These are phyloP conservation scores for Neoniphon sammara DNA, from an alignment of 2,797 vertebrate genomes.

Conservation along the genomic window DNA sequence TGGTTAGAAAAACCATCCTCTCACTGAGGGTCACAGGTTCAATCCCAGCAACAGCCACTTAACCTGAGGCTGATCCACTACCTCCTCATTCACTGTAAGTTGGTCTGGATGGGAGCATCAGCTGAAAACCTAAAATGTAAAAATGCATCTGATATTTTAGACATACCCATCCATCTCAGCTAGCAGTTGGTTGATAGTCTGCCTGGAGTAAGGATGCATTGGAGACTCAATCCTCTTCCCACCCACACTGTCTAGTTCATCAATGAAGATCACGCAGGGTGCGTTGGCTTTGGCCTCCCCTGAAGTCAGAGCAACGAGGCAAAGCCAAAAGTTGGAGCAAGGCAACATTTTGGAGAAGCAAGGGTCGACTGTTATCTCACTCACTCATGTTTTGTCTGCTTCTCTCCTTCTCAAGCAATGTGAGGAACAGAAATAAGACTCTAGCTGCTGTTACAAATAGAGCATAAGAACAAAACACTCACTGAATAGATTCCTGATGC, in stretches of 20 bases:
- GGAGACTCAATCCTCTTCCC: constrained; percentile 98
- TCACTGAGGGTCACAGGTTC: no score
- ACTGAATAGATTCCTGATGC: constrained; percentile 98
- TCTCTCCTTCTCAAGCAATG: neutral
- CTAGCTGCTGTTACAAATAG: no score
- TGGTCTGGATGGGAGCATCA: neutral
- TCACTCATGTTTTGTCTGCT: neutral
- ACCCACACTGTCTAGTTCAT: constrained; percentile 98
- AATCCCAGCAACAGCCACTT: neutral
- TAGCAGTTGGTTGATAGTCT: constrained; percentile 98
- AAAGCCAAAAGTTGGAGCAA: neutral
- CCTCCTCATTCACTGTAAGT: neutral
- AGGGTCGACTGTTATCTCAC: neutral
- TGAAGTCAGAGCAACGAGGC: constrained; percentile 58
- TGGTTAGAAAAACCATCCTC: no score
- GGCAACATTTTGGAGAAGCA: neutral
- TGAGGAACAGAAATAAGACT: neutral
- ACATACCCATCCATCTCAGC: constrained; percentile 99
- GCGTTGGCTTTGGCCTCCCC: constrained; percentile 97
- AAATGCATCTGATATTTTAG: neutral
- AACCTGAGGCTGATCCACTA: neutral
- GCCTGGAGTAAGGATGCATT: constrained; percentile 98
- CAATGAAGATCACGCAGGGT: constrained; percentile 98
- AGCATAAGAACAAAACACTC: constrained; percentile 55
- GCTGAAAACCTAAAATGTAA: neutral